Evolutionary conservation across 2,888 invertebrate genomes (phyloP), one percentile per base, ranked within the genome.

Genomic region (Mesorhabditis sp.): DNA sequence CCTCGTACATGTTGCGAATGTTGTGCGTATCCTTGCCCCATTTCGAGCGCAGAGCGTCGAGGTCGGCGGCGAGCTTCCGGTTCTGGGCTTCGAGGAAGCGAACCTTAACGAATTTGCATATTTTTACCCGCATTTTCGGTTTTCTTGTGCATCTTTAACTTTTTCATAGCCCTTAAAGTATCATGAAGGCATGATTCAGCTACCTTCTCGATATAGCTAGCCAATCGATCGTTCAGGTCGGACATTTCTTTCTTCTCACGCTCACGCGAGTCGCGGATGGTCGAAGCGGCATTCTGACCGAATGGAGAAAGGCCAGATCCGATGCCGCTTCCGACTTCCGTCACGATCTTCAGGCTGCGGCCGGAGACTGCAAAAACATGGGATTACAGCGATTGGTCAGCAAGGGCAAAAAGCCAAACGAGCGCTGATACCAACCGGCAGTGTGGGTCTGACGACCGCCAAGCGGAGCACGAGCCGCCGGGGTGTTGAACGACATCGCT

Each of bases 181-280:
- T 28, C 28, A 28, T 28, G 1, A 28, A 28, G 28, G 28, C 2
- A 28, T 28, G 1, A 1, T 50, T 50, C 1, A 50, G 7, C n/a
- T 68, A 83, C 81, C 83, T 88, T 88, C 83, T 89, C 89, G 74
- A 89, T 88, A 82, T 89, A 89, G 80, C 82, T 86, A 70, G 88
- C 88, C 72, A 88, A 86, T 70, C 88, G 81, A 77, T 88, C 88
- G 81, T 89, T 89, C 75, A 89, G 79, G 73, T 88, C 87, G 77
- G 86, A 86, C 87, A 88, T 86, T 76, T 88, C 88, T 76, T 87
- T 87, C 86, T 88, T 88, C 81, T 88, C 88, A 69, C 82, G 83
- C 72, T 86, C 87, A 62, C 88, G 80, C 64, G 80, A 80, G 67
- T 82, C 82, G 66, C 82, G 79, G 73, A 87, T 86, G 28, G 88